Conservation (phyloP, 2,113 vertebrate genomes). For the Hoplias malabaricus region DNA sequence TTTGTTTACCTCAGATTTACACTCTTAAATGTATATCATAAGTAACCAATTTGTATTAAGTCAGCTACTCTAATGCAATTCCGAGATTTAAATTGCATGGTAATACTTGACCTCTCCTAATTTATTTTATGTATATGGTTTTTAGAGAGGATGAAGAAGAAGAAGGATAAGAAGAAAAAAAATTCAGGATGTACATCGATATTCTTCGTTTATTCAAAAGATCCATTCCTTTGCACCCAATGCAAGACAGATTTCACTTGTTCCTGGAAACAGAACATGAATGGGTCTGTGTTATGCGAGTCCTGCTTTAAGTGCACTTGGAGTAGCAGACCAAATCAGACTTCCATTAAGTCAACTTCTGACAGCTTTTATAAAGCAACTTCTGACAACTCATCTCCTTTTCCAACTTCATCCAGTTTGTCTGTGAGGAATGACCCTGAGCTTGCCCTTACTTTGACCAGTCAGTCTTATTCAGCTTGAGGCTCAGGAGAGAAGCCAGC, state of each 20-base stretch:
- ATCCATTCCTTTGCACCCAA: slow-evolving; percentile 11
- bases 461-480: not conserved
- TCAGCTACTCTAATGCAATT: too few relatives aligned
- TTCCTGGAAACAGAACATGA: slow-evolving; percentile 1
- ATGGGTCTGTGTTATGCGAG: not conserved
- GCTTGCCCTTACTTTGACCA: not conserved
- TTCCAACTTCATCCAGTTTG: not conserved
- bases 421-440: not conserved
- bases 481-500: not conserved
- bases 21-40: too few relatives aligned
- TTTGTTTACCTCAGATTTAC: too few relatives aligned
- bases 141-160: slow-evolving; percentile 2
- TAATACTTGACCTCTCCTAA: too few relatives aligned
- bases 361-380: not conserved
- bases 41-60: too few relatives aligned
- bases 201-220: too few relatives aligned
- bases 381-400: not conserved
- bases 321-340: not conserved
- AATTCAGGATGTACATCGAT: too few relatives aligned
- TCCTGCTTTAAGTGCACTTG: slow-evolving; percentile 8
- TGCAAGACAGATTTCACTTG: slow-evolving; percentile 35
- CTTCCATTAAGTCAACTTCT: not conserved
- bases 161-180: too few relatives aligned
- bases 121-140: not conserved
- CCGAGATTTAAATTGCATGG: not conserved